These are phyloP conservation scores for Aleiodes sp. DNA, from an alignment of 1,140 invertebrate genomes.

Conservation along the genomic window DNA sequence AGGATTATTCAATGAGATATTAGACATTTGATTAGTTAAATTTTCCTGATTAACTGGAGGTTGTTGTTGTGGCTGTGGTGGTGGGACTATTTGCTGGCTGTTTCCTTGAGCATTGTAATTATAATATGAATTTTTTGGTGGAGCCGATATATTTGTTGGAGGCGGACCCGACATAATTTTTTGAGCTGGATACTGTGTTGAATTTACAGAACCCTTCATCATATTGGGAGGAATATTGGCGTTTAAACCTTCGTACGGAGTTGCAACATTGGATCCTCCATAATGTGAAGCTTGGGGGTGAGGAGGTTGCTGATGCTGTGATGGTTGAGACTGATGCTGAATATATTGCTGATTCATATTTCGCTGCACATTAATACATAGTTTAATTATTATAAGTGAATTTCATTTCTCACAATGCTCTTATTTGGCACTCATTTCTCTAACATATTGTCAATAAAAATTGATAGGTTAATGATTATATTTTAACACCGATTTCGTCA, in stretches of 20 bases:
- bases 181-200: not conserved
- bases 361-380: no score
- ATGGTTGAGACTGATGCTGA: not conserved
- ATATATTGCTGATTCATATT: conserved; percentile 20
- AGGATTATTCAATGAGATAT: not conserved
- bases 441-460: not conserved
- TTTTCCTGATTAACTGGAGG: not conserved
- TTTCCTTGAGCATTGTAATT: conserved; percentile 7
- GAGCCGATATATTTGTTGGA: not conserved
- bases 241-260: not conserved
- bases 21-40: not conserved
- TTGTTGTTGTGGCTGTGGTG: not conserved
- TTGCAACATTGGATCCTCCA: not conserved
- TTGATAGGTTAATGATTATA: not conserved
- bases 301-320: not conserved
- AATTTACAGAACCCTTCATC: not conserved
- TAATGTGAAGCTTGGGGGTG: not conserved
- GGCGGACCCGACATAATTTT: not conserved
- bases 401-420: no score
- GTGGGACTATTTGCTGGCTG: not conserved
- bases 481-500: not conserved
- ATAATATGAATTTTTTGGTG: not conserved
- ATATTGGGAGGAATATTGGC: not conserved
- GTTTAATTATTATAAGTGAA: no score
- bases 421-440: no score